A percentile compares a stretch with the other conserved stretches of the same genome.
phyloP scores from a whole-genome alignment of 2,888 invertebrate genomes.

The Hydriomena furcata region DNA sequence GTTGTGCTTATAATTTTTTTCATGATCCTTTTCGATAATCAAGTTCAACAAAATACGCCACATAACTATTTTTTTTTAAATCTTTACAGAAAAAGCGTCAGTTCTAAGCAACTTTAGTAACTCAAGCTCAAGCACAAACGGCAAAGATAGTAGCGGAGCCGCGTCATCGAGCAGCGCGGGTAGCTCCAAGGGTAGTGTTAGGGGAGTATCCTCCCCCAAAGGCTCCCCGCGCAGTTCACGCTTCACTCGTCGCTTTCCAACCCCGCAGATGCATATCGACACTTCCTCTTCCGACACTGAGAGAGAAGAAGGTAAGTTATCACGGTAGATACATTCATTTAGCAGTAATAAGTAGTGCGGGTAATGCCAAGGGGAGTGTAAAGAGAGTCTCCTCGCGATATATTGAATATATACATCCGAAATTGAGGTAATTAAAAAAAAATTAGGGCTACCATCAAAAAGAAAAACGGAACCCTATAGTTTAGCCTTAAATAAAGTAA shows the following conservation, averaged over 20 bases:
- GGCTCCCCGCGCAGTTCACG: slow-evolving; percentile 61
- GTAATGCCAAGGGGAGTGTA: no score
- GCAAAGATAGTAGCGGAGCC: slow-evolving; percentile 55
- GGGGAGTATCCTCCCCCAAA: slow-evolving; percentile 30
- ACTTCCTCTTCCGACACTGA: slow-evolving; percentile 85
- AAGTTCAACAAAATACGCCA: no score
- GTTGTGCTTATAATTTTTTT: no score
- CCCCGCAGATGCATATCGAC: slow-evolving; percentile 38
- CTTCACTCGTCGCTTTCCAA: slow-evolving; percentile 45
- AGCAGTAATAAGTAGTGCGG: not conserved
- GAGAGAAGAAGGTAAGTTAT: slow-evolving; percentile 72
- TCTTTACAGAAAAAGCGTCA: slow-evolving; percentile 34
- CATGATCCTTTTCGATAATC: no score
- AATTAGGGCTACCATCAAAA: no score
- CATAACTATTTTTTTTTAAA: no score
- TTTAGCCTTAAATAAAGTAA: no score
- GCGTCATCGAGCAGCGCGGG: slow-evolving; percentile 53
- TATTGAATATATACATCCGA: no score
- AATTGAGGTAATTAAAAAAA: no score
- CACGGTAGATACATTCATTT: not conserved
- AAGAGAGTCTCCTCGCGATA: no score
- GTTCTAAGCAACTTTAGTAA: slow-evolving; percentile 10
- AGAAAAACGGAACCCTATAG: no score
- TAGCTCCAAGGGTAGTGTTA: slow-evolving; percentile 38
- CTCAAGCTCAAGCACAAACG: slow-evolving; percentile 32